Evolutionary conservation across 2,797 vertebrate species (phyloP).

Genomic region (Aulostomus chinensis): DNA sequence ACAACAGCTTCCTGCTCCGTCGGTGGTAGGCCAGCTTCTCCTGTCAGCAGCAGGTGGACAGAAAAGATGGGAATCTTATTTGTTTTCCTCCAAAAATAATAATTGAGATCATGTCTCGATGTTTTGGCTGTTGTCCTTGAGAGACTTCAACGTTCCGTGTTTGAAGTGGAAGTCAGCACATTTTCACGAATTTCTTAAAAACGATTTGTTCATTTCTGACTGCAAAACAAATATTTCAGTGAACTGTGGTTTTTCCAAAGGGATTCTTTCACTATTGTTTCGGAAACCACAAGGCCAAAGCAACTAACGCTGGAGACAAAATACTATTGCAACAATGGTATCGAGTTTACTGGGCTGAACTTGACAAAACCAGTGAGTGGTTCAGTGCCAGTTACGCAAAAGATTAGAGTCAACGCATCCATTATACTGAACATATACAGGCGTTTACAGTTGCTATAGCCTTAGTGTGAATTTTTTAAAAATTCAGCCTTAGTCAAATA

Average conservation of each 20-base stretch:
- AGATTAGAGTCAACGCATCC: no score
- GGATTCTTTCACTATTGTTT: constrained; percentile 64
- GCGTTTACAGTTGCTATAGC: no score
- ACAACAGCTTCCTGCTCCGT: constrained; percentile 83
- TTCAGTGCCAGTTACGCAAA: no score
- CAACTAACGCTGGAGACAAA: constrained; percentile 57
- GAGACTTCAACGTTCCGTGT: constrained; percentile 25
- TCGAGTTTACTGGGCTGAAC: constrained; percentile 50
- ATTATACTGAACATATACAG: no score
- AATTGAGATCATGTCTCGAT: no score
- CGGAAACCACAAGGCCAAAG: constrained; percentile 60
- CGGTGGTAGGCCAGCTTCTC: constrained; percentile 90
- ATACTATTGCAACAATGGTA: constrained; percentile 54
- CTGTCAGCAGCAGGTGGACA: constrained; percentile 63
- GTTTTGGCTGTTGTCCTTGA: constrained; percentile 16
- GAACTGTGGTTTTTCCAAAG: constrained; percentile 60
- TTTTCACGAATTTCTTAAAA: constrained; percentile 62
- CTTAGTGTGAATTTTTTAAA: no score
- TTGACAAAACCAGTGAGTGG: constrained; percentile 61
- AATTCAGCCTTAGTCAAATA: no score
- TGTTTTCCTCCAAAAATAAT: constrained; percentile 25
- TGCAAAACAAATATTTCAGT: constrained; percentile 70
- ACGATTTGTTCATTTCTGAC: constrained; percentile 62
- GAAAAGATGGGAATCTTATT: constrained; percentile 1
- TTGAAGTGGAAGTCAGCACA: constrained; percentile 47